Base-by-base conservation (phyloP, 2,888 invertebrate genomes). In the Chymomyza procnemis region DNA sequence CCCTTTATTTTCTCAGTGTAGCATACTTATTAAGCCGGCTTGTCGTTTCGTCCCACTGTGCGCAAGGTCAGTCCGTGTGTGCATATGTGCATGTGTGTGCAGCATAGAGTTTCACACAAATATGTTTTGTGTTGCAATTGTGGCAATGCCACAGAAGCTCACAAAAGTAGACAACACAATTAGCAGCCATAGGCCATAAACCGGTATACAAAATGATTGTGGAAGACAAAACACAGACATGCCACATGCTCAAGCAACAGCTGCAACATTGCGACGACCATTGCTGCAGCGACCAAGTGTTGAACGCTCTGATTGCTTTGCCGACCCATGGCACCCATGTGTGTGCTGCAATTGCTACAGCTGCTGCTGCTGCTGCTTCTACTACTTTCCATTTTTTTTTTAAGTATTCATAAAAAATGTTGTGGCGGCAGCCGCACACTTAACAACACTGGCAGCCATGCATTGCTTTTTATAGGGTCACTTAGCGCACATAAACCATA, bases 391-490 rank as follows among this genome's bases (percentile, higher is more conserved):
- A 4, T 48, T 16, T 48, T 48, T 48, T 19, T 50, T 78, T 81
- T 84, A 72, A 81, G 81, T 82, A 84, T 84, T 81, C 81, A 81
- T 81, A 84, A 84, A 81, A 41, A 81, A 74, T 81, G 82, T 80
- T 74, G 82, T 84, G 73, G 34, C 34, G 34, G 34, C 34, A 12
- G 12, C 34, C 34, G 72, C 71, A 67, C 70, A 64, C 26, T 16
- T n/a, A 52, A 14, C 14, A 12, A 61, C 68, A 61, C 61, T 63
- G 66, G 78, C 80, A 85, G 65, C 78, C 74, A 80, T 69, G 80
- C 78, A 78, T 78, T 83, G 69, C 76, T 82, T 83, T 83, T 83
- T 83, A 83, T 85, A 85, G 83, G 85, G 83, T 83, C 85, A 83
- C 82, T 83, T 83, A 85, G 85, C 79, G 83, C 77, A 78, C 77